Conservation (phyloP, 1,140 invertebrate species). For the Ips typographus region DNA sequence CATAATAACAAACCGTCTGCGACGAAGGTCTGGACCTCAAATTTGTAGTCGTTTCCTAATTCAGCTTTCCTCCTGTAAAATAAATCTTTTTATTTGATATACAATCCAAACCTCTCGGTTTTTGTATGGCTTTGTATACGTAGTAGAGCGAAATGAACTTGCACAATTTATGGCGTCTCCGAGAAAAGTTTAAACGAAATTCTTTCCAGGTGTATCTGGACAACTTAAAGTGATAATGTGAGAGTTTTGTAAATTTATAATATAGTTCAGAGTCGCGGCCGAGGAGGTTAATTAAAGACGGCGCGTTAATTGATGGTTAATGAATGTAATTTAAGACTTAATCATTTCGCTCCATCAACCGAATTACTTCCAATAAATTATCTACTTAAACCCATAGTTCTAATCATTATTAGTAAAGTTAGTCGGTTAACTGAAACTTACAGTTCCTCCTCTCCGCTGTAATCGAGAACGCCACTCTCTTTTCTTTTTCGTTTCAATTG, state of each 20-base stretch:
- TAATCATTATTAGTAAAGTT: conserved; percentile 29
- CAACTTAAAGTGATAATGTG: conserved; percentile 1
- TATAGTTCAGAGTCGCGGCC: neutral
- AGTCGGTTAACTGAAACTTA: conserved; percentile 39
- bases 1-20: conserved; percentile 70
- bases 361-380: conserved; percentile 30
- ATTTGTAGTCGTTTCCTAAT: conserved; percentile 69
- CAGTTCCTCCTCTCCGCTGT: conserved; percentile 41
- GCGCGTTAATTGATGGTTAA: conserved; percentile 21
- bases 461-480: conserved; percentile 43
- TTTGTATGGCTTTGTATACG: neutral
- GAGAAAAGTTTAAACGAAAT: conserved; percentile 16
- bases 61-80: conserved; percentile 61
- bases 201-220: conserved; percentile 6
- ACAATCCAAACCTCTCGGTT: neutral
- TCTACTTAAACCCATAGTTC: conserved; percentile 28
- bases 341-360: conserved; percentile 26
- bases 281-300: conserved; percentile 9
- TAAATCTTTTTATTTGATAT: conserved; percentile 1
- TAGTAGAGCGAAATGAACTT: conserved; percentile 9
- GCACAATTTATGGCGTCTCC: conserved; percentile 13
- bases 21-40: conserved; percentile 68
- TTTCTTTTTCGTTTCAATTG: conserved; percentile 38
- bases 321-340: conserved; percentile 24
- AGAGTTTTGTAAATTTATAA: no score